Evolutionary conservation across 64 coral and sea anemone genomes (phyloP).

Genomic region (Porites lutea): DNA sequence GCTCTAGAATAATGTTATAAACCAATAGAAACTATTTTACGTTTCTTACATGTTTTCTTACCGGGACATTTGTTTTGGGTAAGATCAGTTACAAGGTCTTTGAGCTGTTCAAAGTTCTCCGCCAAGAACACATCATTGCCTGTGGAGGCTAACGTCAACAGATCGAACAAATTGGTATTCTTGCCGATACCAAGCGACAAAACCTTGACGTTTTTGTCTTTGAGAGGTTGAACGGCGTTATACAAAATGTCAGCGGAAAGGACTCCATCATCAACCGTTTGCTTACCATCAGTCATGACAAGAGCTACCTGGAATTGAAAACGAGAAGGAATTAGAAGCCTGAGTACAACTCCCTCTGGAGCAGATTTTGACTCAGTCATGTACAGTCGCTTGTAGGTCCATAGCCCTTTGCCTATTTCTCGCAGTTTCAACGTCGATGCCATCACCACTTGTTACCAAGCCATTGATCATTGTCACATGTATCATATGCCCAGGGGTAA

Average conservation of each 20-base stretch:
- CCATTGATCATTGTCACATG: too few relatives aligned
- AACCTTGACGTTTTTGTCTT: constrained; percentile 10
- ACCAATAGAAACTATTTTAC: neutral
- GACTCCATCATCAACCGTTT: neutral
- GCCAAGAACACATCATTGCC: constrained; percentile 8
- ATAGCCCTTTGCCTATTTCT: too few relatives aligned
- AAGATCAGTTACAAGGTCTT: neutral
- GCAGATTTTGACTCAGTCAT: too few relatives aligned
- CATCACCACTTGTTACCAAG: too few relatives aligned
- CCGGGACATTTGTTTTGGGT: constrained; percentile 29
- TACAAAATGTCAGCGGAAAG: neutral
- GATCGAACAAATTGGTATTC: constrained; percentile 13
- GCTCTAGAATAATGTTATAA: too few relatives aligned
- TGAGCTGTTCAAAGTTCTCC: neutral
- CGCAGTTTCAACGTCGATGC: too few relatives aligned
- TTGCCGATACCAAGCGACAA: constrained; percentile 14
- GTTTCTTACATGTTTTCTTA: neutral
- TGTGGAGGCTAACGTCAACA: neutral
- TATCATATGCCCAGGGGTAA: too few relatives aligned
- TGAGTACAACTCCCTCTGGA: too few relatives aligned
- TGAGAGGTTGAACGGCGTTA: constrained; percentile 22
- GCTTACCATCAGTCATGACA: constrained; percentile 34
- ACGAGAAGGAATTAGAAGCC: too few relatives aligned
- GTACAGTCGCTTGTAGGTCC: too few relatives aligned
- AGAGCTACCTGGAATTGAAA: neutral